A percentile compares a stretch with the other conserved stretches of the same genome.
phyloP scores from a whole-genome alignment of 2,888 invertebrate species.

The Andrena chrysosceles region DNA sequence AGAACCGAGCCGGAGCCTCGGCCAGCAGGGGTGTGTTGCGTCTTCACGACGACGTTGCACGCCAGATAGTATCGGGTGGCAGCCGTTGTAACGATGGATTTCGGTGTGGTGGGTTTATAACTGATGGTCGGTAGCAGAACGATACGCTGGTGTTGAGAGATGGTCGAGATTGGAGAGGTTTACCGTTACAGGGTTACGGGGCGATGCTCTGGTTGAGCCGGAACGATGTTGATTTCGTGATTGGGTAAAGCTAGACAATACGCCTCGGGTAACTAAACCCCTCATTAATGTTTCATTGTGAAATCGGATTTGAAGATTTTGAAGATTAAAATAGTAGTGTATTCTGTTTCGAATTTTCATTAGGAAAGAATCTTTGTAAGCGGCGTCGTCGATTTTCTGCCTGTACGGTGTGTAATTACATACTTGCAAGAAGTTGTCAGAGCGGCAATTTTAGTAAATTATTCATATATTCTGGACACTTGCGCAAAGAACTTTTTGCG shows the following conservation, averaged over 20 bases:
- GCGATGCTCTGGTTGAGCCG: conserved; percentile 6
- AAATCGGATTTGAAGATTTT: neutral
- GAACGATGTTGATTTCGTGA: conserved; percentile 9
- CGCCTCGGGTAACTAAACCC: neutral
- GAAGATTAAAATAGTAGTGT: neutral
- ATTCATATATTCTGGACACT: conserved; percentile 1
- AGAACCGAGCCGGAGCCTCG: neutral
- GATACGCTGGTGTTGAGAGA: neutral
- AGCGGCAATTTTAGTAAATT: conserved; percentile 13
- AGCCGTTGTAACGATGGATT: conserved; percentile 35
- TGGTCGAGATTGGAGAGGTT: conserved; percentile 20
- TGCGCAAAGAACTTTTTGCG: neutral
- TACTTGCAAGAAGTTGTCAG: conserved; percentile 28
- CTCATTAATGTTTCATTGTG: neutral
- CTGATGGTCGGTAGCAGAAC: conserved; percentile 3
- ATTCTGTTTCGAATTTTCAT: neutral
- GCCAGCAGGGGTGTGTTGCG: neutral
- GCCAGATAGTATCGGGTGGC: conserved; percentile 7
- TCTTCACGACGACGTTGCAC: conserved; percentile 32
- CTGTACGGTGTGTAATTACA: conserved; percentile 27
- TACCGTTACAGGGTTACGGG: conserved; percentile 9
- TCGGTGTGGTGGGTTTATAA: conserved; percentile 8
- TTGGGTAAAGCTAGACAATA: neutral
- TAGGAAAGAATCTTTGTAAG: neutral
- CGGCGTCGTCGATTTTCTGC: neutral